Conservation (phyloP, 1,140 invertebrate species). For the Manduca sexta region DNA sequence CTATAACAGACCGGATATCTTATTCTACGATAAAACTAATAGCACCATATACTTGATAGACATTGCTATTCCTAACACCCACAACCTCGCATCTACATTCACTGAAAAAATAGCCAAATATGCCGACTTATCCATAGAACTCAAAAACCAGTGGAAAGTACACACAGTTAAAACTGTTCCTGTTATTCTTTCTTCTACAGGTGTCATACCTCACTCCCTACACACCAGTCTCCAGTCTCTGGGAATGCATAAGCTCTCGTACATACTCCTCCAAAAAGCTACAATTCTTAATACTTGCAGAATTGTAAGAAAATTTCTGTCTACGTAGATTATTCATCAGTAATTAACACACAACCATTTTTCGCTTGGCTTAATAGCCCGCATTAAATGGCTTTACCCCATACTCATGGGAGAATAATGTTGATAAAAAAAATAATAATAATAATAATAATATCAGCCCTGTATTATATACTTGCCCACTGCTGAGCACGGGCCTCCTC, state of each 20-base stretch:
- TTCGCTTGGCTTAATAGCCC: too few species aligned
- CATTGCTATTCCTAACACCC: conserved; percentile 6
- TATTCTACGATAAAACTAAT: conserved; percentile 6
- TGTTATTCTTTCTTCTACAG: conserved; percentile 18
- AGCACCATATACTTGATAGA: conserved; percentile 13
- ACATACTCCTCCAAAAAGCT: not conserved
- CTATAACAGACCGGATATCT: conserved; percentile 13
- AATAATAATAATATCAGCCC: too few species aligned
- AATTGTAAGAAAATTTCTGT: conserved; percentile 18
- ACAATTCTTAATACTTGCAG: conserved; percentile 18
- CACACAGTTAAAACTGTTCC: conserved; percentile 7
- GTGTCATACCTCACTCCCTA: conserved; percentile 14
- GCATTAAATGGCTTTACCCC: too few species aligned
- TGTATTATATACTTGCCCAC: too few species aligned
- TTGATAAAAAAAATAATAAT: too few species aligned
- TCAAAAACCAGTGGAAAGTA: conserved; percentile 9
- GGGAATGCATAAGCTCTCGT: conserved; percentile 9
- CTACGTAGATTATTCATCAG: not conserved
- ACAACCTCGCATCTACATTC: not conserved
- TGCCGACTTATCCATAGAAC: conserved; percentile 12
- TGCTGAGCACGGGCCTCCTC: too few species aligned
- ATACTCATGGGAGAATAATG: too few species aligned
- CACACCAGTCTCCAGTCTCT: conserved; percentile 10
- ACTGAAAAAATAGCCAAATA: conserved; percentile 13
- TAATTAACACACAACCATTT: too few species aligned